Evolutionary conservation across 2,797 vertebrate genomes (phyloP).

Genomic region (Pseudomugil gertrudae): DNA sequence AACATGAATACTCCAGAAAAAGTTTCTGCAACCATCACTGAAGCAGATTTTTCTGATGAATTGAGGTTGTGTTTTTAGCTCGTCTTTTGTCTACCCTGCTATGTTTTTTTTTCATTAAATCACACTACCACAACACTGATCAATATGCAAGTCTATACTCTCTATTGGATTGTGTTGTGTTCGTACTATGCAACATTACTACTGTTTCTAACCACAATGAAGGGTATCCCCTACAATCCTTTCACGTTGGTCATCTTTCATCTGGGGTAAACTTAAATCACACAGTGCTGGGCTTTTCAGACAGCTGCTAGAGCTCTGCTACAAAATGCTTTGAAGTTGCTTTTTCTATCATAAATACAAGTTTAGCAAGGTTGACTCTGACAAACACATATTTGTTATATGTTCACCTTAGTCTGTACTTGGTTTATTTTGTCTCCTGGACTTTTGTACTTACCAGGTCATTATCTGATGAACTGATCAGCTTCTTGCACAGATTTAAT

Average conservation of each 20-base stretch:
- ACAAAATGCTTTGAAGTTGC: background rate
- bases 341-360: background rate
- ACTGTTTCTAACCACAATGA: background rate
- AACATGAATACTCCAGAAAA: too few relatives aligned
- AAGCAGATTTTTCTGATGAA: too few relatives aligned
- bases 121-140: too few relatives aligned
- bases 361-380: background rate
- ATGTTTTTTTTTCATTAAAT: background rate
- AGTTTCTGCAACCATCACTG: too few relatives aligned
- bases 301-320: background rate
- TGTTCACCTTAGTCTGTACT: background rate
- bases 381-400: background rate
- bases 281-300: background rate
- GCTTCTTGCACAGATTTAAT: too few relatives aligned
- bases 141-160: background rate
- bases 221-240: background rate
- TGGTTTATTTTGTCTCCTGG: background rate
- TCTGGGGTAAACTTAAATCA: background rate
- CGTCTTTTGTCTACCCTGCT: background rate
- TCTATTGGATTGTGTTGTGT: background rate
- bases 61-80: too few relatives aligned
- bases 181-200: background rate
- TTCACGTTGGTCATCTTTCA: background rate
- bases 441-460: background rate
- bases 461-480: background rate